Evolutionary conservation across 2,888 invertebrate species (phyloP), one percentile per base, ranked within the genome.

Genomic region (Germaria angustata): DNA sequence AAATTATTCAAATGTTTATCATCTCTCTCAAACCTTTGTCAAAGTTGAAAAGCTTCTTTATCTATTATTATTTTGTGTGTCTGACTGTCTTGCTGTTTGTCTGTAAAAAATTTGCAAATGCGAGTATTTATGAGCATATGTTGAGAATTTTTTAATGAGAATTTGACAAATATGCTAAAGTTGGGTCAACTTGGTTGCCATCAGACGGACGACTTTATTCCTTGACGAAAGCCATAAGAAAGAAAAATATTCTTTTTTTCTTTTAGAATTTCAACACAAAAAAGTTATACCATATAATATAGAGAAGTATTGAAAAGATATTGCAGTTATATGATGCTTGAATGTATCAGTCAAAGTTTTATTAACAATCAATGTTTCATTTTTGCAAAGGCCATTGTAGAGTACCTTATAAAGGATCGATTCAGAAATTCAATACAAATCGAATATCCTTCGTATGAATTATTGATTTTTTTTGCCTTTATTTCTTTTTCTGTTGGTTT

Each of bases 141-240:
- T 28, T 28, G 63, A 15, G 5, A 41, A 9, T 46, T 39, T 24
- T 0, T 28, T 39, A 28, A 34, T 36, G 13, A 24, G 36, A 32
- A 46, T 66, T 76, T 76, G 75, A 76, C 44, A 76, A 76, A 76
- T 76, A 59, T 20, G 39, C 6, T 28, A 39, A 61, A 76, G 49
- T 57, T 73, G 36, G 61, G 53, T 59, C 59, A 24, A 13, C 15
- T 59, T 39, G 3, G 1, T 63, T 39, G 7, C 13, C 7, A 11
- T 36, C 11, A 34, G 32, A 9, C 57, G 7, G 9, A 11, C n/a
- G 15, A 20, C 5, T 11, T 11, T 1, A 17, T 32, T 6, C 55
- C 5, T 13, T 20, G 34, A 34, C 2, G 9, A 57, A 36, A 22
- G 24, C 22, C 34, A 34, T 34, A 20, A 57, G 11, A 36, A 39